Percentiles rank a stretch among this genome's conserved stretches.
phyloP scores from a whole-genome alignment of 2,113 vertebrate species.

The Xenopus laevis region DNA sequence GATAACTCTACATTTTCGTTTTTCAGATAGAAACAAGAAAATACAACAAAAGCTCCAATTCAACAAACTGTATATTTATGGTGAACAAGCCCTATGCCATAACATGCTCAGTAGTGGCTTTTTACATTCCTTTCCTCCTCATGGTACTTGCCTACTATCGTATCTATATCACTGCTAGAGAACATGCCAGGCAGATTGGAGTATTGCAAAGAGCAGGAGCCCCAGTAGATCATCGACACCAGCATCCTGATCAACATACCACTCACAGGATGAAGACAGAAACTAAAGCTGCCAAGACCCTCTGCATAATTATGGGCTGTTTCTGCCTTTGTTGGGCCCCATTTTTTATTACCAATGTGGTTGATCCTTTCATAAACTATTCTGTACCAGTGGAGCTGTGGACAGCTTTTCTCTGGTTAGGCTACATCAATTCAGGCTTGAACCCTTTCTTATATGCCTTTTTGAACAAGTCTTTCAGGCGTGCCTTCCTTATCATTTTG shows the following conservation, averaged over 20 bases:
- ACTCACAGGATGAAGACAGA: conserved; percentile 93
- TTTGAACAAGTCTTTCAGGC: conserved; percentile 97
- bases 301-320: conserved; percentile 98
- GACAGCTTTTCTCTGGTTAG: conserved; percentile 93
- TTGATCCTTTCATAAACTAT: conserved; percentile 96
- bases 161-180: conserved; percentile 91
- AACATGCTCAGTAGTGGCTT: conserved; percentile 96
- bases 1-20: background rate
- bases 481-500: conserved; percentile 98
- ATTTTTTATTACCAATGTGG: conserved; percentile 93
- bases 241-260: conserved; percentile 80
- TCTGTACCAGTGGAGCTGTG: conserved; percentile 85
- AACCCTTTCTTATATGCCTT: conserved; percentile 98
- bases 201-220: conserved; percentile 84
- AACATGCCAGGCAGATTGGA: conserved; percentile 88
- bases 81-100: conserved; percentile 97
- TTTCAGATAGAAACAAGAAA: conserved; percentile 82
- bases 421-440: conserved; percentile 98
- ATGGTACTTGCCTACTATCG: conserved; percentile 98
- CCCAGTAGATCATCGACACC: conserved; percentile 58
- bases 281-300: conserved; percentile 95
- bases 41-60: conserved; percentile 77
- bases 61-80: conserved; percentile 94
- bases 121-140: conserved; percentile 92
- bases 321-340: conserved; percentile 99